Conservation (phyloP, 1,140 invertebrate species). For the Sycophila sp. region DNA sequence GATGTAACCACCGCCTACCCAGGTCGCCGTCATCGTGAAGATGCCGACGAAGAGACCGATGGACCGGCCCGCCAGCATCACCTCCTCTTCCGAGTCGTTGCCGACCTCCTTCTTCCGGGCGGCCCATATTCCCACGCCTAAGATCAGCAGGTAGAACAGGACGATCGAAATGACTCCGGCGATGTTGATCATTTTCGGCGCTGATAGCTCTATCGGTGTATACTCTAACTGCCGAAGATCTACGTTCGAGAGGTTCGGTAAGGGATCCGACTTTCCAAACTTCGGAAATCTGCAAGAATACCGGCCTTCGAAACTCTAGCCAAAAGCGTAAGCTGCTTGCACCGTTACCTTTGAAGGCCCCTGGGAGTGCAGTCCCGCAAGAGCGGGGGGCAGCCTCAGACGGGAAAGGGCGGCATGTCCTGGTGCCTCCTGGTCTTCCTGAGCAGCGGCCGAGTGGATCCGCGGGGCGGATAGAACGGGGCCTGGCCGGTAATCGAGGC, state of each 20-base stretch:
- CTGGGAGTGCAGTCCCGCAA: conserved; percentile 64
- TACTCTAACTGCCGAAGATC: conserved; percentile 59
- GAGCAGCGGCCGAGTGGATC: background rate
- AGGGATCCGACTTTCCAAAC: conserved; percentile 56
- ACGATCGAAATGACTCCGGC: conserved; percentile 91
- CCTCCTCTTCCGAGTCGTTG: conserved; percentile 91
- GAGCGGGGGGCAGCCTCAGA: conserved; percentile 65
- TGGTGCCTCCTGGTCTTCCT: conserved; percentile 3
- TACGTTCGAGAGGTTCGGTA: conserved; percentile 58
- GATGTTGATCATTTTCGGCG: conserved; percentile 85
- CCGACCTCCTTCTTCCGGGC: conserved; percentile 87
- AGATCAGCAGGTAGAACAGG: conserved; percentile 92
- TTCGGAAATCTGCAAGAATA: conserved; percentile 53
- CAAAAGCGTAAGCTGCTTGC: background rate
- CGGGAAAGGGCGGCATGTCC: conserved; percentile 39
- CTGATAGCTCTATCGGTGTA: conserved; percentile 54
- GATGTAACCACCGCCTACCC: conserved; percentile 99
- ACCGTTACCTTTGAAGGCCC: conserved; percentile 60
- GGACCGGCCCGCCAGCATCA: conserved; percentile 95
- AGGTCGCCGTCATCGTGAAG: conserved; percentile 99
- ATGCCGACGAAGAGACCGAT: conserved; percentile 97
- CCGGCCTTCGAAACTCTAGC: background rate
- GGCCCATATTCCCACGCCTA: conserved; percentile 95
- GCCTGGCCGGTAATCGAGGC: conserved; percentile 42
- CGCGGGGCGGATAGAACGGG: background rate